A percentile compares a stretch with the other conserved stretches of the same genome.
phyloP scores from a whole-genome alignment of 2,113 vertebrate species.

The Myrmecophaga tridactyla region DNA sequence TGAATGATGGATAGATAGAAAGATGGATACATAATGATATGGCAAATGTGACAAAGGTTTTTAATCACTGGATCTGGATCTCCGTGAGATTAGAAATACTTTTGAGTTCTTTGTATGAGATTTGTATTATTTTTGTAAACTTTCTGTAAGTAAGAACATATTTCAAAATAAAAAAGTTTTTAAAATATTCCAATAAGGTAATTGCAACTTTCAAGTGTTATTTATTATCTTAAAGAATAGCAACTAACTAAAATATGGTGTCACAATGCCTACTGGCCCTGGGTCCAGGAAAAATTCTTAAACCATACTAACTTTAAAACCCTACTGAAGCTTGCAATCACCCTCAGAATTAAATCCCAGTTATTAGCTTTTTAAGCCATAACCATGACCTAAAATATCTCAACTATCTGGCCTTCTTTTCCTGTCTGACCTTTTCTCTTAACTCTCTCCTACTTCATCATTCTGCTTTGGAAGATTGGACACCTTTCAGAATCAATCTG shows the following conservation, averaged over 20 bases:
- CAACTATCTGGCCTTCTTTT: background rate
- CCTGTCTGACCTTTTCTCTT: background rate
- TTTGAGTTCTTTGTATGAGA: too few species aligned
- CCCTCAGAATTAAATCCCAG: background rate
- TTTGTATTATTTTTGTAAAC: too few species aligned
- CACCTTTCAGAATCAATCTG: background rate
- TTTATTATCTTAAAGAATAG: background rate
- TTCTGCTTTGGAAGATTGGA: background rate
- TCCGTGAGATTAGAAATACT: too few species aligned
- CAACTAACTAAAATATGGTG: background rate
- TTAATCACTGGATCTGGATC: too few species aligned
- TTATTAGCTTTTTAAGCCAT: background rate
- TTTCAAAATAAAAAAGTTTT: too few species aligned
- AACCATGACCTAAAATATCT: background rate
- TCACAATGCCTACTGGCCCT: background rate
- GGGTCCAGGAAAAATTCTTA: background rate
- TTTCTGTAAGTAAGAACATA: too few species aligned
- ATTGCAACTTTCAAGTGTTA: background rate
- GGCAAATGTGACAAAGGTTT: too few species aligned
- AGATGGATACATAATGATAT: too few species aligned
- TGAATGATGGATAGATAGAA: too few species aligned
- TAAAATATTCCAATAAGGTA: background rate
- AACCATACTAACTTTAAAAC: background rate
- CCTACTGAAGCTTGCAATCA: background rate
- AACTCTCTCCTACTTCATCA: background rate